These are phyloP conservation scores for Stramonita haemastoma DNA, from an alignment of 2,888 invertebrate species.

Conservation along the genomic window DNA sequence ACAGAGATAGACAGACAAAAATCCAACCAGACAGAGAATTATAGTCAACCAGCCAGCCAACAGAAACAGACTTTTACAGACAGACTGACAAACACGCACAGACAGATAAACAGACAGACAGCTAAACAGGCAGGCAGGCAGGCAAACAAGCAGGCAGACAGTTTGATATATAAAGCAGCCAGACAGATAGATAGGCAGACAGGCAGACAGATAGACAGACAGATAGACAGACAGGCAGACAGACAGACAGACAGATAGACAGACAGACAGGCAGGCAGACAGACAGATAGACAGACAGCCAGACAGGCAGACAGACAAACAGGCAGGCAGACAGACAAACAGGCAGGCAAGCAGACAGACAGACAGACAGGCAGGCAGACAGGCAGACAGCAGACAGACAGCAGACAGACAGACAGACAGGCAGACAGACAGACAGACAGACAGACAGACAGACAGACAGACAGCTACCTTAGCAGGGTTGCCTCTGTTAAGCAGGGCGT, in stretches of 20 bases:
- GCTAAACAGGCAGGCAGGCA: neutral
- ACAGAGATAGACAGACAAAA: neutral
- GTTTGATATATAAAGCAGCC: too few relatives aligned
- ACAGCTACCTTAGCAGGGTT: slow-evolving; percentile 81
- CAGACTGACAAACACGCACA: neutral
- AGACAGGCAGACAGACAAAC: neutral
- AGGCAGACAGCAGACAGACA: neutral
- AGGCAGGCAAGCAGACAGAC: too few relatives aligned
- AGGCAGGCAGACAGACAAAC: too few relatives aligned
- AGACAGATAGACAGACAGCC: neutral
- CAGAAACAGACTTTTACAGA: neutral
- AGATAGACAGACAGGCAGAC: too few relatives aligned
- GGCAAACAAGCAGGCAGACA: too few relatives aligned
- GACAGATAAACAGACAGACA: neutral
- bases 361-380: neutral
- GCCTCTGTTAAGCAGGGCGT: slow-evolving; percentile 78
- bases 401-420: neutral
- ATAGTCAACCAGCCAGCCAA: too few relatives aligned
- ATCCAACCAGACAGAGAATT: neutral
- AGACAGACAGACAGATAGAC: too few relatives aligned
- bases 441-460: slow-evolving; percentile 6
- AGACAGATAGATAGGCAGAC: neutral
- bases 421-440: neutral
- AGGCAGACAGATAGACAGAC: neutral
- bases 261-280: neutral